These are phyloP conservation scores for Morpho helenor DNA, from an alignment of 2,888 invertebrate species.

Conservation along the genomic window DNA sequence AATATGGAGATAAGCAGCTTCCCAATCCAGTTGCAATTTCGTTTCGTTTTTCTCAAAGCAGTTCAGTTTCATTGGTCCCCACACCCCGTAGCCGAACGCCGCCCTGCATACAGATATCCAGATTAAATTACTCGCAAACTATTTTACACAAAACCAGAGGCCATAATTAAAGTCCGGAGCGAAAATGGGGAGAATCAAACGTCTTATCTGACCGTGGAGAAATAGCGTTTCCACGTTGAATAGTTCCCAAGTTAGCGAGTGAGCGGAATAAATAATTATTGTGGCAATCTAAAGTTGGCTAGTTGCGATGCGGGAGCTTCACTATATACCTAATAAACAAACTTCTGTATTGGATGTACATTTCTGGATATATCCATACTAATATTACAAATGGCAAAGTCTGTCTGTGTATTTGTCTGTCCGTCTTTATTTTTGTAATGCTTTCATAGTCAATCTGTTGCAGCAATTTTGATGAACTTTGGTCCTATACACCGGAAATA, in stretches of 20 bases:
- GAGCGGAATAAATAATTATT: slow-evolving; percentile 79
- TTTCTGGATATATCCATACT: slow-evolving; percentile 12
- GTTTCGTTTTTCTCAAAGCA: slow-evolving; percentile 16
- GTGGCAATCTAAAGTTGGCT: slow-evolving; percentile 69
- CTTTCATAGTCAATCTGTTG: too few relatives aligned
- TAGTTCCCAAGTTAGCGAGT: slow-evolving; percentile 70
- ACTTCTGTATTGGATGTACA: slow-evolving; percentile 42
- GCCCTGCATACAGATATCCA: slow-evolving; percentile 70
- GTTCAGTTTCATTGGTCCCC: slow-evolving; percentile 34
- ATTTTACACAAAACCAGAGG: slow-evolving; percentile 77
- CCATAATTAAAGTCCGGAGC: slow-evolving; percentile 75
- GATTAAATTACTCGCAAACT: slow-evolving; percentile 77
- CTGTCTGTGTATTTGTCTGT: too few relatives aligned
- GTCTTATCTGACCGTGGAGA: slow-evolving; percentile 76
- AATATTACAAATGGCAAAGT: too few relatives aligned
- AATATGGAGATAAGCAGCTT: not conserved
- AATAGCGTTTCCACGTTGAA: slow-evolving; percentile 76
- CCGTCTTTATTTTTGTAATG: too few relatives aligned
- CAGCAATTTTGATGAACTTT: too few relatives aligned
- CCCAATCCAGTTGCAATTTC: not conserved
- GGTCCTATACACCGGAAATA: too few relatives aligned
- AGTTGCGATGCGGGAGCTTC: slow-evolving; percentile 45
- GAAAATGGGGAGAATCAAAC: slow-evolving; percentile 75
- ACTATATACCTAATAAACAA: slow-evolving; percentile 62
- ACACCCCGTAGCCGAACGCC: slow-evolving; percentile 46